Percentiles rank a stretch among this genome's conserved stretches.
phyloP scores from a whole-genome alignment of 2,113 vertebrate species.

The Apteryx owenii region DNA sequence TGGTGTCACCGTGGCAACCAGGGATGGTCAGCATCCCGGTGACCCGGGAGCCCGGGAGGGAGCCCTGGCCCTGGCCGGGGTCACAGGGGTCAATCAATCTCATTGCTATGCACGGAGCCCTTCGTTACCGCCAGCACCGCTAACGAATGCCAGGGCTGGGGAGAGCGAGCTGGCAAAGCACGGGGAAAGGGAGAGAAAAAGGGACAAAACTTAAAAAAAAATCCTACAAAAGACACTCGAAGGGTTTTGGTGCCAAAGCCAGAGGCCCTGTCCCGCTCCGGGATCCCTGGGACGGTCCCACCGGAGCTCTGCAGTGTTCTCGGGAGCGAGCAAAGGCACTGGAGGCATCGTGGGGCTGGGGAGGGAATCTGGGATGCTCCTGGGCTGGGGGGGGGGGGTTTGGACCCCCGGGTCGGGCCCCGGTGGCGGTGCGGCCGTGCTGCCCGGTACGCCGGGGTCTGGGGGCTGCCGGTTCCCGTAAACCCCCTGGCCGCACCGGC shows the following conservation, averaged over 20 bases:
- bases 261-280: background rate
- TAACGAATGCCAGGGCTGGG: background rate
- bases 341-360: rapidly evolving
- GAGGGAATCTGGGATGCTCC: background rate
- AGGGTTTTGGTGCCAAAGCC: background rate
- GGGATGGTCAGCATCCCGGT: conserved; percentile 73
- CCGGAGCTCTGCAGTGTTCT: background rate
- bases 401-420: rapidly evolving
- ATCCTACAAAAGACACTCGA: rapidly evolving
- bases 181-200: rapidly evolving
- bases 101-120: conserved; percentile 74
- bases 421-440: rapidly evolving
- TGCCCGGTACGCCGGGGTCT: rapidly evolving
- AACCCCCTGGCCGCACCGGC: background rate
- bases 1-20: conserved; percentile 67
- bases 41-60: conserved; percentile 65
- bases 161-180: background rate
- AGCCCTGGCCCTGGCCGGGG: conserved; percentile 65
- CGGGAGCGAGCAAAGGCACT: background rate
- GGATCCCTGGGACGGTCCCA: background rate
- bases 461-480: background rate
- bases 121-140: background rate
- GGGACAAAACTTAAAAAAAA: rapidly evolving
- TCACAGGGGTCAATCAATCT: conserved; percentile 76
- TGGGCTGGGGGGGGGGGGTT: no score